Percentiles rank a stretch among this genome's conserved stretches.
phyloP scores from a whole-genome alignment of 2,113 vertebrate species.

The Bettongia penicillata region DNA sequence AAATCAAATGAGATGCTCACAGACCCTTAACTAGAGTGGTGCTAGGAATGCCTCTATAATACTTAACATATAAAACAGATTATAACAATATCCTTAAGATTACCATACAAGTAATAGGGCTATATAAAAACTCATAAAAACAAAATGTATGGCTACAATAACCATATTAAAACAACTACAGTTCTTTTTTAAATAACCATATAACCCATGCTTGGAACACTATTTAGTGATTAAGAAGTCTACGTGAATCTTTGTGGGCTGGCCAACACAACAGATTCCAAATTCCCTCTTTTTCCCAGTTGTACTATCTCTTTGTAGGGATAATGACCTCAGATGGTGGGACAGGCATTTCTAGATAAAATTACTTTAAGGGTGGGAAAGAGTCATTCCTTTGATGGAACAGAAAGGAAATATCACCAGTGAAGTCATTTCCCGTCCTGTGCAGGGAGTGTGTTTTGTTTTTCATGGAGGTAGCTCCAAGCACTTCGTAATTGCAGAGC shows the following conservation, averaged over 20 bases:
- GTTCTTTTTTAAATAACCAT: constrained; percentile 83
- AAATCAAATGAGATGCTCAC: constrained; percentile 68
- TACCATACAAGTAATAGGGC: constrained; percentile 83
- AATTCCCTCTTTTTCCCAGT: constrained; percentile 47
- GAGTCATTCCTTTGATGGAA: constrained; percentile 40
- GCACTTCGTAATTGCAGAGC: constrained; percentile 27
- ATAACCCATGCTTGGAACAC: constrained; percentile 64
- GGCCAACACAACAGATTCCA: constrained; percentile 44
- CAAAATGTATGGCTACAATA: constrained; percentile 80
- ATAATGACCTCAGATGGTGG: constrained; percentile 25
- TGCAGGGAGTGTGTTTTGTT: background rate
- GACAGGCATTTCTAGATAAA: constrained; percentile 29
- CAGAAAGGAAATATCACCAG: background rate
- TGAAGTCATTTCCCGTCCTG: constrained; percentile 23
- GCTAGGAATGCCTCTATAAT: constrained; percentile 72
- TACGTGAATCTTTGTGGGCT: constrained; percentile 41
- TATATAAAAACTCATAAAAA: constrained; percentile 84
- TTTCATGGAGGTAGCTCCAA: constrained; percentile 6
- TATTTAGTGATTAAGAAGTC: constrained; percentile 76
- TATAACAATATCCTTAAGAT: constrained; percentile 84
- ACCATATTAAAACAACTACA: constrained; percentile 80
- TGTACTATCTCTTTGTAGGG: background rate
- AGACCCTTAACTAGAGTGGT: constrained; percentile 73
- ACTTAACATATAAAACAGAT: constrained; percentile 83
- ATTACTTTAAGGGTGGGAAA: constrained; percentile 46